Evolutionary conservation across 2,113 vertebrate genomes (phyloP).

Genomic region (Corynorhinus townsendii): DNA sequence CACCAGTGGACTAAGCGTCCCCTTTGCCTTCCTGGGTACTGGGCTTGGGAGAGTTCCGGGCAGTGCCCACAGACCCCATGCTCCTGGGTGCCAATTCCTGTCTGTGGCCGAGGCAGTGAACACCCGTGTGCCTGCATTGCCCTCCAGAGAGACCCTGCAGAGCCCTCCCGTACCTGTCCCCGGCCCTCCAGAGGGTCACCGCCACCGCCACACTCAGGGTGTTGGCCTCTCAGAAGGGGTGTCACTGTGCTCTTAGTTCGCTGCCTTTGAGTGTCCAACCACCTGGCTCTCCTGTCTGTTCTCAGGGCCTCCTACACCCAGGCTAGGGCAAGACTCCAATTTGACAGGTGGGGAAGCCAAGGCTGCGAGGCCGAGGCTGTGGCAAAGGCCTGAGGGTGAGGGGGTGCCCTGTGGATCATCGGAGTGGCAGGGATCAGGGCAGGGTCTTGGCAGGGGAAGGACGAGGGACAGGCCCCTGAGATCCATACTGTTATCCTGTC

Average conservation of each 20-base stretch:
- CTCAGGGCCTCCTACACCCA: neutral
- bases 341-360: neutral
- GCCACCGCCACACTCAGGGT: fast-evolving
- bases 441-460: neutral
- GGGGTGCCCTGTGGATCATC: neutral
- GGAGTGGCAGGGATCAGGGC: neutral
- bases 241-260: neutral
- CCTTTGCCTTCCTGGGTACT: neutral
- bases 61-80: neutral
- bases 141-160: neutral
- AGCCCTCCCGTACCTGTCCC: neutral
- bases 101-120: neutral
- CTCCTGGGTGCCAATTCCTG: neutral
- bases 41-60: no score
- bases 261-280: neutral
- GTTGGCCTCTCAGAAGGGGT: neutral
- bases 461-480: neutral
- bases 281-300: neutral
- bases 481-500: fast-evolving
- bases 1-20: neutral
- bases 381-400: neutral
- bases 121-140: fast-evolving
- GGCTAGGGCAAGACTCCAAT: neutral
- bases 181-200: neutral
- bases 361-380: neutral